Percentiles rank a stretch among this genome's conserved stretches.
Conservation (phyloP, 2,797 vertebrate genomes). For the Phrynocephalus forsythii region DNA sequence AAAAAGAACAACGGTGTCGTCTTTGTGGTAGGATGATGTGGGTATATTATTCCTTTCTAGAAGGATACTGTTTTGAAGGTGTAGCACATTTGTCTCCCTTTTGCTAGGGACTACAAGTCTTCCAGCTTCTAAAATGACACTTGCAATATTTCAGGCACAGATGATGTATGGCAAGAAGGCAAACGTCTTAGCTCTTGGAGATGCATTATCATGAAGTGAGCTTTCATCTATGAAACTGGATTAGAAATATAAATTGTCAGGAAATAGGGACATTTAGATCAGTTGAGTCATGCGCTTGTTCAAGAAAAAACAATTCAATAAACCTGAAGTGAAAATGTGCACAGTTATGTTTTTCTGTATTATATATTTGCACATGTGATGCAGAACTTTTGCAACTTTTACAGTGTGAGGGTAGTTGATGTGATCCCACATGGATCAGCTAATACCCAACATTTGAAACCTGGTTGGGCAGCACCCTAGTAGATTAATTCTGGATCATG, state of each 20-base stretch:
- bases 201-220: neutral
- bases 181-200: slow-evolving; percentile 5
- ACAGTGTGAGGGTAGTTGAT: neutral
- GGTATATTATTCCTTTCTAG: neutral
- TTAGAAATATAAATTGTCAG: neutral
- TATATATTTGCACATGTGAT: neutral
- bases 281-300: neutral
- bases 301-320: neutral
- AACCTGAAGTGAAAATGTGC: neutral
- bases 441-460: too few species aligned
- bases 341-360: neutral
- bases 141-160: slow-evolving; percentile 3
- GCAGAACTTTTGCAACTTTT: neutral
- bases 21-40: neutral
- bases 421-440: neutral
- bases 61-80: neutral
- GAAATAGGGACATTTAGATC: neutral
- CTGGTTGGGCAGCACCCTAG: too few species aligned
- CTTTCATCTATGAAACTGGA: slow-evolving; percentile 16
- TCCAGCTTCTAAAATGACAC: neutral
- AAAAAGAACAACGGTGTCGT: neutral
- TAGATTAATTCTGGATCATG: too few species aligned
- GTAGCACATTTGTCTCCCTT: slow-evolving; percentile 1
- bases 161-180: neutral
- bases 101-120: neutral